A percentile compares a stretch with the other conserved stretches of the same genome.
Conservation (phyloP, 2,797 vertebrate species). For the Microchirus variegatus region DNA sequence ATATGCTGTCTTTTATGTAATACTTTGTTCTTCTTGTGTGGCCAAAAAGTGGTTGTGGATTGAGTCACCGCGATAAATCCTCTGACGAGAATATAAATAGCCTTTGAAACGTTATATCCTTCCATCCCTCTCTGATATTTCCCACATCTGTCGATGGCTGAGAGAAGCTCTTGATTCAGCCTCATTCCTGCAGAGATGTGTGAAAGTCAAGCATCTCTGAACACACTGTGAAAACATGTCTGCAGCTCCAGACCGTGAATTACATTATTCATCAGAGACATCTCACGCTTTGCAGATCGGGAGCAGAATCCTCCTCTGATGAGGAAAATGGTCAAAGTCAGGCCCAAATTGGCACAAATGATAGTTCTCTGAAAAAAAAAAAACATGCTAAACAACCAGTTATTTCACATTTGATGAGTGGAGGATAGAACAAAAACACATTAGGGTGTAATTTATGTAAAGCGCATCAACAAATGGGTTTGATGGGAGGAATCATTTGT, state of each 20-base stretch:
- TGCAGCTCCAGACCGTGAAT: constrained; percentile 64
- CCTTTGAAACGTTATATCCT: constrained; percentile 15
- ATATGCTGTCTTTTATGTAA: background rate
- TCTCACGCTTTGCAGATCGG: constrained; percentile 44
- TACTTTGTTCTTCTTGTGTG: background rate
- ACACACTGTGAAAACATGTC: constrained; percentile 64
- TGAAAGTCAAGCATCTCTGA: constrained; percentile 71
- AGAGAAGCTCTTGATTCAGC: constrained; percentile 65
- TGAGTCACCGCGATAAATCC: background rate
- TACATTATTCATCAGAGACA: constrained; percentile 75
- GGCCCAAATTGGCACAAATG: constrained; percentile 32
- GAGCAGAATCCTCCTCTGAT: constrained; percentile 39
- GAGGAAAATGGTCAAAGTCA: constrained; percentile 46
- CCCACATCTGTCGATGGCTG: constrained; percentile 52
- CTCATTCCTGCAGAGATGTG: constrained; percentile 72
- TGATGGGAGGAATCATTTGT: background rate
- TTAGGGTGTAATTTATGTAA: background rate
- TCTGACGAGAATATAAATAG: constrained; percentile 14
- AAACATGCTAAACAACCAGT: background rate
- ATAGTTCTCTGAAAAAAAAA: constrained; percentile 19
- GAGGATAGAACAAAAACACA: background rate
- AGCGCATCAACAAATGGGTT: constrained; percentile 1
- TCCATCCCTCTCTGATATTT: constrained; percentile 45
- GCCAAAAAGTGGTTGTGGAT: constrained; percentile 6
- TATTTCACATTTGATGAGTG: background rate